Evolutionary conservation across 2,113 vertebrate species (phyloP).

Genomic region (Podarcis cretensis): DNA sequence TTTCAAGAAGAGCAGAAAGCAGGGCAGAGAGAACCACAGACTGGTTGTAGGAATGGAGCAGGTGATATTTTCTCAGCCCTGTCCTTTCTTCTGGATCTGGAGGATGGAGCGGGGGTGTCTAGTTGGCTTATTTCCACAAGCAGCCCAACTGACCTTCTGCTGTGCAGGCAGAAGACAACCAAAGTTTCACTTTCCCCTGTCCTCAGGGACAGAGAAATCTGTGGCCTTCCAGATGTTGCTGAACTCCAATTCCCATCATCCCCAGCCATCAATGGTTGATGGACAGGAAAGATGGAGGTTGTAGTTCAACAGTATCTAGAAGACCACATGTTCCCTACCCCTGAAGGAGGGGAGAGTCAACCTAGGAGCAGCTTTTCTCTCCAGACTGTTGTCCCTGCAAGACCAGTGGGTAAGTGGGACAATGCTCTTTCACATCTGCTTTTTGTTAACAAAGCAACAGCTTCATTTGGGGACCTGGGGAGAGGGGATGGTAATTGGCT

Average conservation of each 20-base stretch:
- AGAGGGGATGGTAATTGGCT: constrained; percentile 62
- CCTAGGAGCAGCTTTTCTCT: background rate
- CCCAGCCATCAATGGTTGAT: no score
- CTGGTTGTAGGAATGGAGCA: background rate
- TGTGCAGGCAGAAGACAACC: no score
- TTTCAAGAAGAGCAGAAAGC: background rate
- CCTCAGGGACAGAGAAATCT: background rate
- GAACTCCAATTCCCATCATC: no score
- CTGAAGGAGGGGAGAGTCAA: background rate
- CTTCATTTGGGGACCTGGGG: constrained; percentile 40
- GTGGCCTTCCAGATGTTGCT: no score
- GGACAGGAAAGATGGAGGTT: no score
- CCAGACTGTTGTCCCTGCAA: background rate
- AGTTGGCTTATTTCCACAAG: background rate
- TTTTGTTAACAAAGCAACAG: constrained; percentile 55
- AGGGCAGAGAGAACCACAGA: background rate
- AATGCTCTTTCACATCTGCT: constrained; percentile 57
- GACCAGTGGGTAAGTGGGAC: background rate
- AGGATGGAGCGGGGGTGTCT: background rate
- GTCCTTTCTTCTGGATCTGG: background rate
- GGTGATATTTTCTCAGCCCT: background rate
- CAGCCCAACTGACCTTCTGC: background rate
- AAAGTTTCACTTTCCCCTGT: background rate
- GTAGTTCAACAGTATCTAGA: no score
- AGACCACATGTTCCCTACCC: no score